Percentiles rank a stretch among this genome's conserved stretches.
Conservation (phyloP, 2,888 invertebrate genomes). For the Petrolisthes manimaculis region DNA sequence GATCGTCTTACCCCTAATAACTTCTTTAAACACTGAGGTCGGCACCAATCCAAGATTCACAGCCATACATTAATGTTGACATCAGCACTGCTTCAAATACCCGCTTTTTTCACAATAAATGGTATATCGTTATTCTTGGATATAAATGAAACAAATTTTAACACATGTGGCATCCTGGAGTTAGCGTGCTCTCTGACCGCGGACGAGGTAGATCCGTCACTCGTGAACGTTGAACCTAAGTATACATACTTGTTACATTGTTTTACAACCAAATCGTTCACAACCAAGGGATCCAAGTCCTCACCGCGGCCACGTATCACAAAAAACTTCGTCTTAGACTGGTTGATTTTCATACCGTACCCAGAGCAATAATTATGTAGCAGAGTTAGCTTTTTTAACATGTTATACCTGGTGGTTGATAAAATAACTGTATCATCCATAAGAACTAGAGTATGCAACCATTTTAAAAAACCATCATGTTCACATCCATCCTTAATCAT, state of each 20-base stretch:
- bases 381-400: neutral
- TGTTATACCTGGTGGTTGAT: neutral
- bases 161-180: conserved; percentile 9
- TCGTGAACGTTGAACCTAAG: conserved; percentile 16
- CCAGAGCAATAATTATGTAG: neutral
- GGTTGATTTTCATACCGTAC: conserved; percentile 23
- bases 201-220: conserved; percentile 20
- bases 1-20: too few relatives aligned
- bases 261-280: conserved; percentile 22
- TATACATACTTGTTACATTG: conserved; percentile 18
- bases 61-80: too few relatives aligned
- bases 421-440: conserved; percentile 14
- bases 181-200: conserved; percentile 22
- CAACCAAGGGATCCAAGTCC: conserved; percentile 12
- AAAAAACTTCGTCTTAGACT: conserved; percentile 12
- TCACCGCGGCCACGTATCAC: neutral
- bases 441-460: neutral
- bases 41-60: too few relatives aligned
- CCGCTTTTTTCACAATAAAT: neutral
- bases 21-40: too few relatives aligned
- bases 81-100: neutral
- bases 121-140: conserved; percentile 18
- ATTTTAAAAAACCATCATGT: conserved; percentile 4
- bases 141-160: conserved; percentile 18
- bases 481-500: conserved; percentile 2